A percentile compares a stretch with the other conserved stretches of the same genome.
Evolutionary conservation across 2,113 vertebrate genomes (phyloP).

Genomic region (Gobius niger): DNA sequence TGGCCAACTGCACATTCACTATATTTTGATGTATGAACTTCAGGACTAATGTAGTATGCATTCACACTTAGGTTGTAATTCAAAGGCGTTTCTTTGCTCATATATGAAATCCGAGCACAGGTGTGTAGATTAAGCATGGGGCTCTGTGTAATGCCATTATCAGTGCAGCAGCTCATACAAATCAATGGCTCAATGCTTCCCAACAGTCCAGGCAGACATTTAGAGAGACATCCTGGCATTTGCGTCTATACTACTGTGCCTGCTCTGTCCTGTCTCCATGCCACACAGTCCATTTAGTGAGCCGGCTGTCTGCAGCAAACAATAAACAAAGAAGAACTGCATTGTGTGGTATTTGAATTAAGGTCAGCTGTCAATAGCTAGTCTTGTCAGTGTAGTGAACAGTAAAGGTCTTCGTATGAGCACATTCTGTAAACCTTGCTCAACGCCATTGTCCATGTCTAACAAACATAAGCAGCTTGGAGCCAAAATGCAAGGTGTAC

Average conservation of each 20-base stretch:
- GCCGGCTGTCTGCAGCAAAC: neutral
- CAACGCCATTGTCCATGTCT: neutral
- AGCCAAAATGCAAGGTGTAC: neutral
- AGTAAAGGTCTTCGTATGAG: neutral
- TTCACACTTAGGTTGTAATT: too few relatives aligned
- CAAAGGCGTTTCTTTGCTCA: neutral
- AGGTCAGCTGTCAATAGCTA: slow-evolving; percentile 6
- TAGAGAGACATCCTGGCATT: slow-evolving; percentile 5
- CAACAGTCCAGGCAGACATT: slow-evolving; percentile 5
- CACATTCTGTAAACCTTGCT: slow-evolving; percentile 11
- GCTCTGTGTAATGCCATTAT: slow-evolving; percentile 1
- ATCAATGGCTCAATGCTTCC: slow-evolving; percentile 2
- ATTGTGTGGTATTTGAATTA: slow-evolving; percentile 11
- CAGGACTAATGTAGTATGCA: too few relatives aligned
- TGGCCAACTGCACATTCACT: too few relatives aligned
- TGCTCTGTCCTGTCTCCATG: neutral
- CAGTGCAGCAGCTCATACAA: slow-evolving; percentile 2
- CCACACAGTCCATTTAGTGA: slow-evolving; percentile 1
- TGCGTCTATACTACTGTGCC: neutral
- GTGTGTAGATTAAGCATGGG: slow-evolving; percentile 4
- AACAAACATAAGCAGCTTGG: neutral
- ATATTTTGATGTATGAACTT: too few relatives aligned
- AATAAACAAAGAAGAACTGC: slow-evolving; percentile 5
- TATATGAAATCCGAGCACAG: slow-evolving; percentile 6
- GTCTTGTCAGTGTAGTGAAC: slow-evolving; percentile 4